Evolutionary conservation across 2,888 invertebrate species (phyloP), one percentile per base, ranked within the genome.

Genomic region (Atrina japonica): DNA sequence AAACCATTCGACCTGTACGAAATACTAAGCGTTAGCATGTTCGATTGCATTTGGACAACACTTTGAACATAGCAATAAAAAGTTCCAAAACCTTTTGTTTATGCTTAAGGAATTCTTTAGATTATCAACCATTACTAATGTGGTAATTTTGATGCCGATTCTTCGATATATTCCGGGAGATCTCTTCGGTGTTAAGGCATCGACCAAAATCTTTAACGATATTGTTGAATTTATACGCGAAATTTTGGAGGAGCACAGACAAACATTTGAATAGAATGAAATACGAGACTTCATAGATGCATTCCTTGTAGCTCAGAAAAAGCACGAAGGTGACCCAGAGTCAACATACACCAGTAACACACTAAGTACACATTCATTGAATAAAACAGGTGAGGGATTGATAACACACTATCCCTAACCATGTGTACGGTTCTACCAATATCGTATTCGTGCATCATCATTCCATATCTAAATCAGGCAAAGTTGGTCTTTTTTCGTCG

Each of bases 1-100:
- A 29, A 52, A 30, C 52, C 73, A 16, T 66, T 77, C 6, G 63
- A 82, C 41, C 45, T 73, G 5, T 45, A 63, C 11, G 53, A 67
- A 1, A 23, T 69, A 2, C 55, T 79, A 0, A 58, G 56, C 2
- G 63, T 65, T 0, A 74, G 77, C 16, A 70, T 76, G 71, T 29
- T 67, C 68, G 3, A 65, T 82, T 9, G 27, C 75, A 7, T 60
- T 73, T 41, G 73, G 78, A 2, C 56, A 65, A 16, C 25, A 75
- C 16, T 64, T 58, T 21, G 70, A 69, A 5, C 66, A 75, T 45
- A 59, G 59, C 2, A 66, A 81, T 35, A 9, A 21, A 43, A 58
- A 55, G n/a, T 76, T 81, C 27, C 50, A 25, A 25, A 58, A 67
- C 49, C 67, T 67, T 27, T 21, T 78, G n/a, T 30, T 65, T 2